Percentiles rank a stretch among this genome's conserved stretches.
Evolutionary conservation across 2,888 invertebrate species (phyloP).

Genomic region (Crepidodera aurea): DNA sequence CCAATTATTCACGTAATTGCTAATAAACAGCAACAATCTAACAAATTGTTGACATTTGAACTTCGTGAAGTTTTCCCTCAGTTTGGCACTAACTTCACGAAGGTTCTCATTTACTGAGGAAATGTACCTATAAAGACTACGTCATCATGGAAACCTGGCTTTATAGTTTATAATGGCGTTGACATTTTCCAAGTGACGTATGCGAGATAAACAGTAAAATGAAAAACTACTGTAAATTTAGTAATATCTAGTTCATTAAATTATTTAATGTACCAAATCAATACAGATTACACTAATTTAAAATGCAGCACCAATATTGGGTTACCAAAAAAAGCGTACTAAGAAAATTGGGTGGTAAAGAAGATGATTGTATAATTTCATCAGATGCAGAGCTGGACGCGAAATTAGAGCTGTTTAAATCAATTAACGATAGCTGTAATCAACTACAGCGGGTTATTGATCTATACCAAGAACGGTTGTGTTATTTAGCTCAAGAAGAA

Average conservation of each 20-base stretch:
- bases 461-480: conserved; percentile 91
- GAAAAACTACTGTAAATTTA: conserved; percentile 3
- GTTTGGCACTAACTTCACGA: too few species aligned
- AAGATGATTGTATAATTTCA: conserved; percentile 95
- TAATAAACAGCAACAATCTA: too few species aligned
- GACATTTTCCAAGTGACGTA: too few species aligned
- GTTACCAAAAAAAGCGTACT: conserved; percentile 95
- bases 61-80: too few species aligned
- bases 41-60: too few species aligned
- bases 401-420: conserved; percentile 91
- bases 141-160: too few species aligned
- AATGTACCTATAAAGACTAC: too few species aligned
- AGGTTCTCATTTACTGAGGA: too few species aligned
- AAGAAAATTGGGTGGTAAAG: conserved; percentile 93
- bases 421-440: conserved; percentile 89
- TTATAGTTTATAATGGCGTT: too few species aligned
- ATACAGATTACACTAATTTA: not conserved
- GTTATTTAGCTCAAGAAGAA: conserved; percentile 94
- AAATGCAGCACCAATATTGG: conserved; percentile 96
- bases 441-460: conserved; percentile 89
- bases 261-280: conserved; percentile 1
- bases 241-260: conserved; percentile 7
- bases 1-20: too few species aligned
- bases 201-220: conserved; percentile 7
- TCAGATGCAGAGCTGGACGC: conserved; percentile 97